Percentiles rank a stretch among this genome's conserved stretches.
Evolutionary conservation across 2,113 vertebrate species (phyloP).

Genomic region (Calyptommatus sinebrachiatus): DNA sequence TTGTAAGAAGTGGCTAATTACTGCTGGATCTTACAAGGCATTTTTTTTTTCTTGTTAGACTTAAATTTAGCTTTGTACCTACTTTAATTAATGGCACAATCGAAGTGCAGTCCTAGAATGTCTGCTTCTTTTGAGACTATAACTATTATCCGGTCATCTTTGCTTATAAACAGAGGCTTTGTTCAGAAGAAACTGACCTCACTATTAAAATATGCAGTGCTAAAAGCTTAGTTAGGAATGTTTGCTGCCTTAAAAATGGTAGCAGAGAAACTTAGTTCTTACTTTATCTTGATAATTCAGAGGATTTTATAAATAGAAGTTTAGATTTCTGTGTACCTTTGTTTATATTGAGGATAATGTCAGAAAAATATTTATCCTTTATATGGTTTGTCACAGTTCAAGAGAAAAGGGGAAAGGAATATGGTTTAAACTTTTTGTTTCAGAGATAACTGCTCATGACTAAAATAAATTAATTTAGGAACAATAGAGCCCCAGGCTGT

Average conservation of each 20-base stretch:
- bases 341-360: not conserved
- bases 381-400: not conserved
- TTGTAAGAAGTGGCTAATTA: not conserved
- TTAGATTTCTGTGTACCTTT: not conserved
- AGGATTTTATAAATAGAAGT: not conserved
- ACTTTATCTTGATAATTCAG: not conserved
- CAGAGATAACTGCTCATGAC: too few relatives aligned
- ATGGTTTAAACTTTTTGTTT: too few relatives aligned
- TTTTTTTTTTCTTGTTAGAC: not conserved
- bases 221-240: not conserved
- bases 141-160: not conserved
- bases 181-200: not conserved
- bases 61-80: not conserved
- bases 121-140: not conserved
- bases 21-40: conserved; percentile 12
- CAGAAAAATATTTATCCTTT: not conserved
- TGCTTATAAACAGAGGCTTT: not conserved
- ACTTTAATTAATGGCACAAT: not conserved
- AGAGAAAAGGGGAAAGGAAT: too few relatives aligned
- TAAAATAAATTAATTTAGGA: too few relatives aligned
- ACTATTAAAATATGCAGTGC: not conserved
- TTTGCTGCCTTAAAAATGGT: conserved; percentile 3
- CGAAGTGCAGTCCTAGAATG: not conserved
- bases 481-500: too few relatives aligned
- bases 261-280: not conserved